Evolutionary conservation across 1,140 invertebrate species (phyloP).

Genomic region (Coptotermes formosanus): DNA sequence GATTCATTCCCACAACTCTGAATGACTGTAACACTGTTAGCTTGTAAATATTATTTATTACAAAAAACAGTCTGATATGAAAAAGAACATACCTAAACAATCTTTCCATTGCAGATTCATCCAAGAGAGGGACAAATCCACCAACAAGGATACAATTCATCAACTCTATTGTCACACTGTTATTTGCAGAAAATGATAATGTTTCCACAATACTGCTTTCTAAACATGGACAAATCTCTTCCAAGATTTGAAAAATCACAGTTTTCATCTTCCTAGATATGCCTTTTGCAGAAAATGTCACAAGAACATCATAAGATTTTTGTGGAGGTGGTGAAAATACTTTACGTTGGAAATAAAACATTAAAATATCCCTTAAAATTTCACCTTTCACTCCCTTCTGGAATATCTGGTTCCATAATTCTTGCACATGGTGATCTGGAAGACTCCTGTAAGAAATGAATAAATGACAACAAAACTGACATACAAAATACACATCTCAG

Average conservation of each 20-base stretch:
- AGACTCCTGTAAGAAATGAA: conserved; percentile 34
- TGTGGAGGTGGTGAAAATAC: conserved; percentile 34
- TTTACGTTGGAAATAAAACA: conserved; percentile 37
- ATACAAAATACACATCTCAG: too few species aligned
- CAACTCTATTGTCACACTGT: conserved; percentile 23
- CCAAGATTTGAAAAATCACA: conserved; percentile 36
- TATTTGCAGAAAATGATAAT: conserved; percentile 29
- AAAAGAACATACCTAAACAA: conserved; percentile 29
- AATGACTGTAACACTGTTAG: too few species aligned
- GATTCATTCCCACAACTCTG: too few species aligned
- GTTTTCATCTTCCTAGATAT: conserved; percentile 35
- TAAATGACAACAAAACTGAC: background rate
- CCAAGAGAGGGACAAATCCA: conserved; percentile 24
- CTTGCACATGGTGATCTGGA: conserved; percentile 32
- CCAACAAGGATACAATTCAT: conserved; percentile 34
- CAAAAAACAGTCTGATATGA: too few species aligned
- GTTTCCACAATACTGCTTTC: conserved; percentile 34
- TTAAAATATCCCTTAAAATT: conserved; percentile 35
- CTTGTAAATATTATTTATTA: too few species aligned
- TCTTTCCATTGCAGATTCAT: conserved; percentile 25
- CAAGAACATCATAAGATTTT: conserved; percentile 34
- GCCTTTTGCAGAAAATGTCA: conserved; percentile 31
- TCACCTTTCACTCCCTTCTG: conserved; percentile 35
- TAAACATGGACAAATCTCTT: conserved; percentile 35
- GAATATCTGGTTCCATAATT: conserved; percentile 35